These are phyloP conservation scores for Oophaga pumilio DNA, from an alignment of 2,113 vertebrate genomes.

Conservation along the genomic window DNA sequence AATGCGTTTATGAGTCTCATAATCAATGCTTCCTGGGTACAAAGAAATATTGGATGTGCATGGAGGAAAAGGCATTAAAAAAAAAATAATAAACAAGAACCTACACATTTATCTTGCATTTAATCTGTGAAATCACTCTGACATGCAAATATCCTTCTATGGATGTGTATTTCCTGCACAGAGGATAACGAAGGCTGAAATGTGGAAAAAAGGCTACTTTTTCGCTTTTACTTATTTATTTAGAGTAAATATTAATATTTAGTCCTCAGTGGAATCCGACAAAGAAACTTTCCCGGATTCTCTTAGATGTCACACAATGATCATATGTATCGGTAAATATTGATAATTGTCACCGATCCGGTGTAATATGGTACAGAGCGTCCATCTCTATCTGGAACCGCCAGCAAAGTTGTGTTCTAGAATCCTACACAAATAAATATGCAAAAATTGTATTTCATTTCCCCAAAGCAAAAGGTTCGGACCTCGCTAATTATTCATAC, in stretches of 20 bases:
- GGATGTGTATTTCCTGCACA: background rate
- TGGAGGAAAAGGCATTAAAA: no score
- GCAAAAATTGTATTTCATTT: slow-evolving; percentile 3
- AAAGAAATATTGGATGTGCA: no score
- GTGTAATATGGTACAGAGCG: background rate
- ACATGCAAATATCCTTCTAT: background rate
- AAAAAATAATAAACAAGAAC: no score
- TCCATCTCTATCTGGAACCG: background rate
- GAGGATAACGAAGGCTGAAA: background rate
- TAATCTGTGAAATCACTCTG: no score
- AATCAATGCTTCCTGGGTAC: no score
- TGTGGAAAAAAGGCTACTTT: background rate
- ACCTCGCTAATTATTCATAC: background rate
- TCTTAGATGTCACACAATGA: no score
- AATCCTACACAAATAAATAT: background rate
- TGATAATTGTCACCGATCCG: background rate
- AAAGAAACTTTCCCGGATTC: no score
- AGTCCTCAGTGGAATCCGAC: no score
- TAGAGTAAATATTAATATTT: no score
- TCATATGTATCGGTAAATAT: background rate
- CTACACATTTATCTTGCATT: no score
- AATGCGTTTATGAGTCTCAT: no score
- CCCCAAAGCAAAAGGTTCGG: background rate
- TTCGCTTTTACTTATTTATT: no score
- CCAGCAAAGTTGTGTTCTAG: background rate